Conservation (phyloP, 64 coral and sea anemone genomes). For the Porites australiensis region DNA sequence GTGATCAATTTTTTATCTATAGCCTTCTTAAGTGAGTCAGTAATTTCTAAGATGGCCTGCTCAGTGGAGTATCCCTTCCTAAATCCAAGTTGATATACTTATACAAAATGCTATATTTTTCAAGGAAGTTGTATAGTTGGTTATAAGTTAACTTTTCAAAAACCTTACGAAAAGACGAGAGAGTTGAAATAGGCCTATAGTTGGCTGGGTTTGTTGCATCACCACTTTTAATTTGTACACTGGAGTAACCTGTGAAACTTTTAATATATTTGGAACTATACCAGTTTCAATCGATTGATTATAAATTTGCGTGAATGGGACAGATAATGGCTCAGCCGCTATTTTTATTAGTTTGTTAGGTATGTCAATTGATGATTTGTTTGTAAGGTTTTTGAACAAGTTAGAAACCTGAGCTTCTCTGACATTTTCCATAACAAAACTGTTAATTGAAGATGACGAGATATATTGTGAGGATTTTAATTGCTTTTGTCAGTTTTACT, state of each 20-base stretch:
- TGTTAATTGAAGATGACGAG: conserved; percentile 43
- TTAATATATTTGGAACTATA: too few species aligned
- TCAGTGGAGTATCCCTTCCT: too few species aligned
- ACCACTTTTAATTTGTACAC: conserved; percentile 24
- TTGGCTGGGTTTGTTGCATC: neutral
- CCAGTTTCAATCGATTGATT: too few species aligned
- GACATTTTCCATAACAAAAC: conserved; percentile 49
- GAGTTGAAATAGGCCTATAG: too few species aligned
- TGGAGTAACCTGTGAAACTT: conserved; percentile 13
- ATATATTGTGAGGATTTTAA: conserved; percentile 62
- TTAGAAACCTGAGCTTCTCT: conserved; percentile 43
- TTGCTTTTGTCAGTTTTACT: conserved; percentile 8
- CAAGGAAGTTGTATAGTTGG: too few species aligned
- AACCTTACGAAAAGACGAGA: too few species aligned
- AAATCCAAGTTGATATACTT: too few species aligned
- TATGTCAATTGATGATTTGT: too few species aligned
- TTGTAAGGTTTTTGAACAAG: neutral
- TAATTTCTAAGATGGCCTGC: too few species aligned
- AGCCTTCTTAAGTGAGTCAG: neutral
- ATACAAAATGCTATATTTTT: too few species aligned
- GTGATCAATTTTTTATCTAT: conserved; percentile 37
- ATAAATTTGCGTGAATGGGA: neutral
- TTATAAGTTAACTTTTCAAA: too few species aligned
- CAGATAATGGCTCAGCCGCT: conserved; percentile 27
- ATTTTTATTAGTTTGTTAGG: conserved; percentile 2